These are phyloP conservation scores for Oncorhynchus gorbuscha DNA, from an alignment of 2,113 vertebrate genomes.

Conservation along the genomic window DNA sequence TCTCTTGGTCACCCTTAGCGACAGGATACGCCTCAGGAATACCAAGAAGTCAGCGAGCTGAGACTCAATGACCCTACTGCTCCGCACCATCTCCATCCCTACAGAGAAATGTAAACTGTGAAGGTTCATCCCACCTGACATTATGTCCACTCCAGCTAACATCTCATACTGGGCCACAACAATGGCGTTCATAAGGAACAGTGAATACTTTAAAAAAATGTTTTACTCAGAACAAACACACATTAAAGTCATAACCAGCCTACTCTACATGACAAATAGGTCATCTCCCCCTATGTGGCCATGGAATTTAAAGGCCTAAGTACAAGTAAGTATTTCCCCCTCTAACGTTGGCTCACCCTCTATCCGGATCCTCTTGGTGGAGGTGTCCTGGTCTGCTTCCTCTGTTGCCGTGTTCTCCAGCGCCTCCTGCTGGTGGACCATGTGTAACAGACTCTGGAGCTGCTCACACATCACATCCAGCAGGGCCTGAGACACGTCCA, in stretches of 20 bases:
- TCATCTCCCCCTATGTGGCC: too few species aligned
- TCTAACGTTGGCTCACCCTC: conserved; percentile 54
- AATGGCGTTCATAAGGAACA: too few species aligned
- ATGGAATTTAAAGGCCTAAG: too few species aligned
- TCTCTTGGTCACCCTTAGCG: conserved; percentile 67
- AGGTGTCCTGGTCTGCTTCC: conserved; percentile 33
- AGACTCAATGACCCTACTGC: conserved; percentile 71
- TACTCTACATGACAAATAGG: too few species aligned
- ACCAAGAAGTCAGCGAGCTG: conserved; percentile 80
- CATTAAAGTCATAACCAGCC: too few species aligned
- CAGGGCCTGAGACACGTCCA: conserved; percentile 75
- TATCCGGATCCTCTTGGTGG: conserved; percentile 40
- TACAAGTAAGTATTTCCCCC: neutral
- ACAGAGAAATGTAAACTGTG: neutral
- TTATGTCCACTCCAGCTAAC: too few species aligned
- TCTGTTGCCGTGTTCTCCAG: conserved; percentile 54
- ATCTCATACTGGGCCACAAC: too few species aligned
- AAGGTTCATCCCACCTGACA: too few species aligned
- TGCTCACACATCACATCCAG: conserved; percentile 81
- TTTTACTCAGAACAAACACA: too few species aligned
- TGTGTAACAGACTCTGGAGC: conserved; percentile 68
- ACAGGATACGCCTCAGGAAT: conserved; percentile 76
- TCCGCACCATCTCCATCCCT: conserved; percentile 52
- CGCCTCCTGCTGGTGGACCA: conserved; percentile 68
- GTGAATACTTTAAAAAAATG: too few species aligned